Evolutionary conservation across 2,797 vertebrate genomes (phyloP), one percentile per base, ranked within the genome.

Genomic region (Takifugu ocellatus): DNA sequence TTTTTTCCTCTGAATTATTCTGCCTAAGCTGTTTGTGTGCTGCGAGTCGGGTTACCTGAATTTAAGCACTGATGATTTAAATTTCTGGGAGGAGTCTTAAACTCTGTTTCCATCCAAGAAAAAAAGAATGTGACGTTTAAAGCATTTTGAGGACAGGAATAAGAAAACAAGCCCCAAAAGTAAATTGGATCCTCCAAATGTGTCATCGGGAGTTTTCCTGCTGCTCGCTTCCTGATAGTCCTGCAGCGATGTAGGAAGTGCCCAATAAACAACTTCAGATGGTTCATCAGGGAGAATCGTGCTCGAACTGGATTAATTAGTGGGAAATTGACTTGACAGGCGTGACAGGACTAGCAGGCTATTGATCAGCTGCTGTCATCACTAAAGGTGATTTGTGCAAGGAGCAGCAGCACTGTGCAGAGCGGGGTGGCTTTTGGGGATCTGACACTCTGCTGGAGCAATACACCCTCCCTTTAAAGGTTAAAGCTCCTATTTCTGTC

Each of bases 321-420:
- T 52, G 76, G 71, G 54, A 69, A 83, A 85, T 78, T 81, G 79
- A 73, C 74, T 75, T 73, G 45, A 82, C 77, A 77, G 61, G 70
- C 57, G 56, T 76, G 73, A 78, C 71, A 71, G 66, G 74, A 59
- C 69, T 51, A 57, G 69, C 63, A 58, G 69, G 66, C 43, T 82
- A 87, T 79, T 71, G 62, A 85, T 87, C 72, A 80, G 74, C 71
- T 66, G 67, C 81, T 78, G 78, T 82, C 73, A 68, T 85, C 81
- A 72, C 67, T 78, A 77, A 74, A 56, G 73, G 70, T 74, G 78
- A 83, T 77, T 72, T 47, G 63, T 69, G 72, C 72, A 76, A 63
- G 63, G 59, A 66, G 64, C 6, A 52, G 68, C 68, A 68, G 51
- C 59, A 52, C 16, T 0, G 16, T 29, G 59, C 21, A 12, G 46